These are phyloP conservation scores for Zygothrica quintamaculata DNA, from an alignment of 2,888 invertebrate species.

Conservation along the genomic window DNA sequence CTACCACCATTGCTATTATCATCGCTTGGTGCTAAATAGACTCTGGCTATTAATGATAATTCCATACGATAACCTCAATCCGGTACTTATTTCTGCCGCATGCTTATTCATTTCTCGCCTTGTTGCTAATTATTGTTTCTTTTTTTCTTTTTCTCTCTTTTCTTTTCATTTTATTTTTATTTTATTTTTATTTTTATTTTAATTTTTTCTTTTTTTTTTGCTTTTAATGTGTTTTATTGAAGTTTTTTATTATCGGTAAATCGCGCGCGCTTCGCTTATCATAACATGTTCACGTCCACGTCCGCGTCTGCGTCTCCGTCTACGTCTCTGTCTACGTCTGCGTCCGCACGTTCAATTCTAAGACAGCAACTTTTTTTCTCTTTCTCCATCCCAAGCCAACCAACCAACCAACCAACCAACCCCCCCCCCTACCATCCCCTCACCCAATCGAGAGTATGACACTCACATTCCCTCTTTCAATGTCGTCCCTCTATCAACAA, in stretches of 20 bases:
- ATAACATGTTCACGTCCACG: slow-evolving; percentile 35
- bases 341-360: slow-evolving; percentile 14
- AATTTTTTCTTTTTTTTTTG: not conserved
- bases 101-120: slow-evolving; percentile 51
- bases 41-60: not conserved
- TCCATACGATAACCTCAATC: not conserved
- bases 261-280: slow-evolving; percentile 57
- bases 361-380: slow-evolving; percentile 3
- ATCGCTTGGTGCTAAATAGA: not conserved
- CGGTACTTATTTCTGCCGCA: slow-evolving; percentile 14
- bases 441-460: not conserved
- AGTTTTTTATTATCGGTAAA: slow-evolving; percentile 65
- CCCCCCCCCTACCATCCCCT: no score
- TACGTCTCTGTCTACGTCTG: no score
- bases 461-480: not conserved
- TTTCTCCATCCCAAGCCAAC: no score
- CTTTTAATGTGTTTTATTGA: slow-evolving; percentile 58
- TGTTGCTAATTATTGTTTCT: slow-evolving; percentile 68
- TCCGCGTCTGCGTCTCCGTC: no score
- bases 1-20: no score
- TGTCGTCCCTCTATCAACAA: not conserved
- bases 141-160: no score
- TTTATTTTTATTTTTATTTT: no score
- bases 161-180: slow-evolving; percentile 6
- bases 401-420: not conserved